phyloP scores from a whole-genome alignment of 1,140 invertebrate species.

The Listronotus bonariensis region DNA sequence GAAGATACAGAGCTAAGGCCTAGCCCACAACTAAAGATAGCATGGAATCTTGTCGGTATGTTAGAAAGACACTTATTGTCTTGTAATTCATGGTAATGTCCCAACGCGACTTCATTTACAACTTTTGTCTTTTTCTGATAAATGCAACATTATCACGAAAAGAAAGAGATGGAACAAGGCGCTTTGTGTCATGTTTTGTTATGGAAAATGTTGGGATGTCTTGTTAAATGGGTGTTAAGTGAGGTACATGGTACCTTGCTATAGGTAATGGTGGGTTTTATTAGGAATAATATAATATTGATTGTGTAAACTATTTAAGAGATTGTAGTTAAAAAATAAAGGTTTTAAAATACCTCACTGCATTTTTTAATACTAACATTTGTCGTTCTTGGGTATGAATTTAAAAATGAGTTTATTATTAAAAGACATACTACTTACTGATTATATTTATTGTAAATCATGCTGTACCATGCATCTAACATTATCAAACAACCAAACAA shows the following conservation, averaged over 20 bases:
- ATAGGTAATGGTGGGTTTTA: slow-evolving; percentile 19
- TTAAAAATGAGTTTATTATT: no score
- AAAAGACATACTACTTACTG: no score
- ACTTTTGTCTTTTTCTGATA: slow-evolving; percentile 25
- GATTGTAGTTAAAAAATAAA: no score
- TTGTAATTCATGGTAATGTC: slow-evolving; percentile 43
- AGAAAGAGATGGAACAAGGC: slow-evolving; percentile 18
- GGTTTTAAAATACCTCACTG: no score
- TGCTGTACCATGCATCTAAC: no score
- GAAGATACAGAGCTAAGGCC: slow-evolving; percentile 12
- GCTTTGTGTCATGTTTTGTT: slow-evolving; percentile 35
- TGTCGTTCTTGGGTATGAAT: no score
- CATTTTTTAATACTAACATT: no score
- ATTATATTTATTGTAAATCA: no score
- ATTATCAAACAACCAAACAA: no score
- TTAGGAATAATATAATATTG: not conserved
- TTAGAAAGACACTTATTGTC: slow-evolving; percentile 39
- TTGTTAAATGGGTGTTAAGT: slow-evolving; percentile 32
- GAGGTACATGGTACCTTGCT: slow-evolving; percentile 22
- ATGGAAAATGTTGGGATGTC: slow-evolving; percentile 19
- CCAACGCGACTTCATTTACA: slow-evolving; percentile 32
- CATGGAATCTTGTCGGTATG: slow-evolving; percentile 32
- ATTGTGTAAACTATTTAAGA: no score
- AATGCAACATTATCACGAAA: slow-evolving; percentile 1
- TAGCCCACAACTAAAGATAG: slow-evolving; percentile 15